Evolutionary conservation across 1,140 invertebrate genomes (phyloP).

Genomic region (Trachelipus rathkii): DNA sequence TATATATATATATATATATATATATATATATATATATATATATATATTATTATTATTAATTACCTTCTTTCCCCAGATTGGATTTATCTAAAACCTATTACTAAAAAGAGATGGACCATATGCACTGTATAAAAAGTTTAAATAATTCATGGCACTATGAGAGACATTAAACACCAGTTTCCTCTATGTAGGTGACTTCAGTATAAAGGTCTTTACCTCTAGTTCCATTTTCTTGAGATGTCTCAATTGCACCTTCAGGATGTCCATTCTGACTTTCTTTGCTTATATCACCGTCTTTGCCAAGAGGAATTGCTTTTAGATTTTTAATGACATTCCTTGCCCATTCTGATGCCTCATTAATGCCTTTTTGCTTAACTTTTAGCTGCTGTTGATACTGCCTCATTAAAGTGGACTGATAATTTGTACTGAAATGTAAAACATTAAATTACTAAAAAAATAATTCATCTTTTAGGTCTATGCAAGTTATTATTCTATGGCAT

Average conservation of each 20-base stretch:
- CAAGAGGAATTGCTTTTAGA: neutral
- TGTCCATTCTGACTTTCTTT: neutral
- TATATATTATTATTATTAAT: no score
- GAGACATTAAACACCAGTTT: neutral
- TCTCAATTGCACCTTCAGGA: neutral
- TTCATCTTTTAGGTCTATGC: no score
- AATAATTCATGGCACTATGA: neutral
- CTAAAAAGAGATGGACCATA: no score
- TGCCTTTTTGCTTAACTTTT: neutral
- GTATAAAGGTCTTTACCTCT: neutral
- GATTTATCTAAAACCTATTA: no score
- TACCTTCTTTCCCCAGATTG: no score
- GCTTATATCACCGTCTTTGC: neutral
- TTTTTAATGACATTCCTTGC: neutral
- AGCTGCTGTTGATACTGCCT: neutral
- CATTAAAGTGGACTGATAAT: neutral
- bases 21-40: no score
- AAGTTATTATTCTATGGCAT: no score
- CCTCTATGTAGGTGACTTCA: no score
- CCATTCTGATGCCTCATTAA: neutral
- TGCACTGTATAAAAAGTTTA: no score
- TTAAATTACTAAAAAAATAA: no score
- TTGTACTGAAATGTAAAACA: neutral
- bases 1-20: no score
- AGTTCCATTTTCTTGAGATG: neutral